These are phyloP conservation scores for Baronia brevicornis DNA, from an alignment of 2,888 invertebrate species.

Conservation along the genomic window DNA sequence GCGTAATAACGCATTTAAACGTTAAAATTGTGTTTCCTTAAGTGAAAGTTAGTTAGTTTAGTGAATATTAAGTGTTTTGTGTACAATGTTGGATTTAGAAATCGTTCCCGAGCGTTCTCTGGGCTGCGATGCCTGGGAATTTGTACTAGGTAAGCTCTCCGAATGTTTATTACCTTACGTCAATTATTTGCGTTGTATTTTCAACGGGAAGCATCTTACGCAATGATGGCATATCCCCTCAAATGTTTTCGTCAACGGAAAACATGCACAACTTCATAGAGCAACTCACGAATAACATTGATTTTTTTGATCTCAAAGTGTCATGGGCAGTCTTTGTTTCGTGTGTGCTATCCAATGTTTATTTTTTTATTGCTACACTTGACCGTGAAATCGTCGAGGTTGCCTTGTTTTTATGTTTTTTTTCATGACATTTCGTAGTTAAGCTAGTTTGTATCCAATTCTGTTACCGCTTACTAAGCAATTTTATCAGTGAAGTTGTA, in stretches of 20 bases:
- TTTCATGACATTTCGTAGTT: conserved; percentile 27
- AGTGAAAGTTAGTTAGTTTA: conserved; percentile 69
- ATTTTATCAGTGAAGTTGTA: conserved; percentile 2
- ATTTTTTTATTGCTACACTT: conserved; percentile 63
- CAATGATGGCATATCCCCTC: conserved; percentile 43
- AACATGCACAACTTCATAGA: conserved; percentile 17
- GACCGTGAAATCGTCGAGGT: conserved; percentile 61
- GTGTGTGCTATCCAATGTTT: conserved; percentile 37
- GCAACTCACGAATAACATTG: conserved; percentile 35
- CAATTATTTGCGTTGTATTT: conserved; percentile 72
- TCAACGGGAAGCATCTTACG: conserved; percentile 57
- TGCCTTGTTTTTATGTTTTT: conserved; percentile 50
- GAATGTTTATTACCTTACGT: conserved; percentile 66
- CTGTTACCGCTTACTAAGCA: conserved; percentile 7
- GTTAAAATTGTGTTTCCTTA: conserved; percentile 51
- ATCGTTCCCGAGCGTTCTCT: conserved; percentile 96
- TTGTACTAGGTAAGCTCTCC: conserved; percentile 88
- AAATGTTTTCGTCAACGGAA: conserved; percentile 13
- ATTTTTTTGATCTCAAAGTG: conserved; percentile 56
- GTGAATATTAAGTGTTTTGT: conserved; percentile 88
- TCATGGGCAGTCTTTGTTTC: conserved; percentile 60
- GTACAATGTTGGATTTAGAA: conserved; percentile 95
- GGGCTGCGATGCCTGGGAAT: conserved; percentile 98
- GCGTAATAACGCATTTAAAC: conserved; percentile 63
- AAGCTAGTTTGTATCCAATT: conserved; percentile 16